A percentile compares a stretch with the other conserved stretches of the same genome.
These are phyloP conservation scores for Ophion slaviceki DNA, from an alignment of 2,888 invertebrate species.

Conservation along the genomic window DNA sequence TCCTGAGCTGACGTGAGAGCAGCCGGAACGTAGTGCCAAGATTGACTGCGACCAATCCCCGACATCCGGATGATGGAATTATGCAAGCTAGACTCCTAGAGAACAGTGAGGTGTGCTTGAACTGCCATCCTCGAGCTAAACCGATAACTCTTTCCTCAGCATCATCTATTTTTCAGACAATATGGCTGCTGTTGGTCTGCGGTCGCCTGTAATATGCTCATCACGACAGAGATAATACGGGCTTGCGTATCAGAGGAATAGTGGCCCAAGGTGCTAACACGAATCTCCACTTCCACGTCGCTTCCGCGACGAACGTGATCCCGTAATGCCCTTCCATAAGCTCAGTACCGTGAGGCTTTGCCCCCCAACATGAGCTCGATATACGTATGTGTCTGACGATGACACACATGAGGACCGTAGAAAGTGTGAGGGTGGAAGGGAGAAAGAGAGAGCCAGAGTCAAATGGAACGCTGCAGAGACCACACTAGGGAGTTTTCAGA, in stretches of 20 bases:
- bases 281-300: conserved; percentile 77
- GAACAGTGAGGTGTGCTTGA: no score
- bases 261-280: conserved; percentile 73
- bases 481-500: no score
- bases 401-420: not conserved
- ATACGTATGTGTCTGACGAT: conserved; percentile 8
- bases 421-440: not conserved
- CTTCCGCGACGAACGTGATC: conserved; percentile 68
- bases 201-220: conserved; percentile 69
- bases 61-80: no score
- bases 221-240: conserved; percentile 74
- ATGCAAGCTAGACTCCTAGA: no score
- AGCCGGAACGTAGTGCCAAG: no score
- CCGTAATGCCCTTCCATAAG: conserved; percentile 50
- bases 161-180: conserved; percentile 4
- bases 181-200: conserved; percentile 4
- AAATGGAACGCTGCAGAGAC: no score
- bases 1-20: no score
- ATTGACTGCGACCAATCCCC: no score
- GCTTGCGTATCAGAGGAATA: conserved; percentile 67
- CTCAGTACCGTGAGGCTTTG: conserved; percentile 44
- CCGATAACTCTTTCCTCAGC: conserved; percentile 11
- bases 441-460: not conserved
- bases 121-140: no score
- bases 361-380: conserved; percentile 15